Conservation (phyloP, 2,797 vertebrate genomes). For the Helostoma temminkii region DNA sequence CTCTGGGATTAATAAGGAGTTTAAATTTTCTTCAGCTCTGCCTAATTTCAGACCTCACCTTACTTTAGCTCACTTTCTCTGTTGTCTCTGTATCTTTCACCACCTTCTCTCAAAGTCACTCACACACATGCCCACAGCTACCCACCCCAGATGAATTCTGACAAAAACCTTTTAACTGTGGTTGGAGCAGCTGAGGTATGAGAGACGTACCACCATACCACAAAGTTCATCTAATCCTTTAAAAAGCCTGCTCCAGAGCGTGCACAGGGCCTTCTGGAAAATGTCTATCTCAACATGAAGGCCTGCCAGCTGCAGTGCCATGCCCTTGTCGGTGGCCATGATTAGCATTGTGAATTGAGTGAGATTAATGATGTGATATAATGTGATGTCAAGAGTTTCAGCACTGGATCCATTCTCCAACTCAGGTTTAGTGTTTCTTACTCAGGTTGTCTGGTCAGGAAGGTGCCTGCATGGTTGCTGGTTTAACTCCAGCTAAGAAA, state of each 20-base stretch:
- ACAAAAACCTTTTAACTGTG: conserved; percentile 30
- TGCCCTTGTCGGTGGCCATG: conserved; percentile 35
- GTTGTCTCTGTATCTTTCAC: neutral
- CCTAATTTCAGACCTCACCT: neutral
- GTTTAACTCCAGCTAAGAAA: conserved; percentile 24
- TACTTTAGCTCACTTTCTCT: neutral
- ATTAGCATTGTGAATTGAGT: conserved; percentile 55
- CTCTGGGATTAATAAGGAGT: too few species aligned
- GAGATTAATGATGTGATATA: conserved; percentile 72
- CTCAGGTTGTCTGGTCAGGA: conserved; percentile 21
- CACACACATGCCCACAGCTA: conserved; percentile 2
- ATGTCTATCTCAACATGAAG: conserved; percentile 53
- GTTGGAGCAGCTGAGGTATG: conserved; percentile 35
- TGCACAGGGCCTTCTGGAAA: conserved; percentile 60
- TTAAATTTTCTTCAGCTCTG: conserved; percentile 14
- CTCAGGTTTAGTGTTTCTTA: conserved; percentile 22
- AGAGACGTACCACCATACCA: conserved; percentile 34
- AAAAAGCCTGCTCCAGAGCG: conserved; percentile 39
- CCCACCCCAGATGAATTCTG: conserved; percentile 19
- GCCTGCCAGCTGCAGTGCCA: conserved; percentile 50
- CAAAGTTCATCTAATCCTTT: conserved; percentile 60
- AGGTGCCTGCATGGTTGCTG: conserved; percentile 29
- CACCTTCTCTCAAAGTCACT: conserved; percentile 3
- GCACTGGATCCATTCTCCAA: conserved; percentile 17
- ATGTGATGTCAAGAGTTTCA: conserved; percentile 48